A percentile compares a stretch with the other conserved stretches of the same genome.
phyloP scores from a whole-genome alignment of 2,113 vertebrate genomes.

The Cricetomys ansorgei region DNA sequence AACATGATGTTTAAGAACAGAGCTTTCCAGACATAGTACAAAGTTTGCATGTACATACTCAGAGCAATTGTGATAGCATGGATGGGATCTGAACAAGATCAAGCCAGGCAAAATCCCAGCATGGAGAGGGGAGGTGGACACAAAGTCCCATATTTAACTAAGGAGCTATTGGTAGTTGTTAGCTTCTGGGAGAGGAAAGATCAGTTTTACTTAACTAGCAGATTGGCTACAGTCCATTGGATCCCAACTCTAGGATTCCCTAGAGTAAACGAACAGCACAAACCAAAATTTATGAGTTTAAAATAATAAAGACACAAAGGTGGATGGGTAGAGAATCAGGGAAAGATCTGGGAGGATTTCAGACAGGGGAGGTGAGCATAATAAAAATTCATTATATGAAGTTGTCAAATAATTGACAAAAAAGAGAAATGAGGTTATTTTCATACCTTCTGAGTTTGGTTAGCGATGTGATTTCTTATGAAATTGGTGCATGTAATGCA shows the following conservation, averaged over 20 bases:
- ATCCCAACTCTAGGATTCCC: background rate
- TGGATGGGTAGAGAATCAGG: background rate
- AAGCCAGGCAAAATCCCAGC: background rate
- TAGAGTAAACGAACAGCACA: background rate
- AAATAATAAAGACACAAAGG: background rate
- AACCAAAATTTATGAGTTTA: background rate
- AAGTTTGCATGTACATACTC: background rate
- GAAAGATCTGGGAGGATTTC: background rate
- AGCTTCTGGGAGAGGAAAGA: background rate
- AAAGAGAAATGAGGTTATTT: background rate
- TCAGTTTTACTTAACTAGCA: background rate
- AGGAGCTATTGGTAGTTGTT: background rate
- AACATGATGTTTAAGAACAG: background rate
- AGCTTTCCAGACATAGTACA: background rate
- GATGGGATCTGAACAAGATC: background rate
- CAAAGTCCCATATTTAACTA: background rate
- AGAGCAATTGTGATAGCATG: background rate
- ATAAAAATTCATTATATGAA: background rate
- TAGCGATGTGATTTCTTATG: background rate
- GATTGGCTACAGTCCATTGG: too few relatives aligned
- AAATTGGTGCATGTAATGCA: background rate
- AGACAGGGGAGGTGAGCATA: background rate
- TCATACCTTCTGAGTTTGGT: background rate
- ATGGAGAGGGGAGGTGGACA: background rate
- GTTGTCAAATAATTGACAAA: background rate